Conservation (phyloP, 1,140 invertebrate species). For the Monochamus saltuarius region DNA sequence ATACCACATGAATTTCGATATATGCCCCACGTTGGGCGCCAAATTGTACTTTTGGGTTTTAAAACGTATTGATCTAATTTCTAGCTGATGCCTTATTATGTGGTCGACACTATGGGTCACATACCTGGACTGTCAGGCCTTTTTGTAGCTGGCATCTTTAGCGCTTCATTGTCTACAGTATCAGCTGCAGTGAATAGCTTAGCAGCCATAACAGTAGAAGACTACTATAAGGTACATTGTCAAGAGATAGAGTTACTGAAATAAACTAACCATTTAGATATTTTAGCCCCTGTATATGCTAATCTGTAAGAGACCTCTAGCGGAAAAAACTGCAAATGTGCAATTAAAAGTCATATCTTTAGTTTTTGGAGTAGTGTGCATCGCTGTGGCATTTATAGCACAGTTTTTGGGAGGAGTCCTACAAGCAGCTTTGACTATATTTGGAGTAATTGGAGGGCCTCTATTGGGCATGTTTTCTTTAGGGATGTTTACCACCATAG, state of each 20-base stretch:
- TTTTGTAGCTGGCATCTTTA: slow-evolving; percentile 82
- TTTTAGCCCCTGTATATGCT: slow-evolving; percentile 47
- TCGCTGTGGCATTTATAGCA: slow-evolving; percentile 73
- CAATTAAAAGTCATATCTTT: slow-evolving; percentile 66
- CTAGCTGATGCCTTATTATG: slow-evolving; percentile 72
- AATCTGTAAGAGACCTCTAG: slow-evolving; percentile 36
- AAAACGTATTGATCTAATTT: too few relatives aligned
- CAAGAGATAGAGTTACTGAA: not conserved
- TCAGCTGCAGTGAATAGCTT: slow-evolving; percentile 83
- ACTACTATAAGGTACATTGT: slow-evolving; percentile 66
- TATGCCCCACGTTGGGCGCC: not conserved
- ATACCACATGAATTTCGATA: too few relatives aligned
- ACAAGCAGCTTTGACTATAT: slow-evolving; percentile 74
- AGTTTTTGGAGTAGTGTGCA: slow-evolving; percentile 66
- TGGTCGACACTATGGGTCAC: slow-evolving; percentile 70
- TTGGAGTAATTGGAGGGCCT: slow-evolving; percentile 79
- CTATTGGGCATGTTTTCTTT: slow-evolving; percentile 76
- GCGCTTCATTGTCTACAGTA: slow-evolving; percentile 81
- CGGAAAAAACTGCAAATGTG: slow-evolving; percentile 46
- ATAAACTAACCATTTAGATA: not conserved
- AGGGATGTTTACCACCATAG: slow-evolving; percentile 69
- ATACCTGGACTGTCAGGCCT: slow-evolving; percentile 74
- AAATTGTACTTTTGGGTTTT: not conserved
- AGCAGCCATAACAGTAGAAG: slow-evolving; percentile 83
- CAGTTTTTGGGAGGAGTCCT: slow-evolving; percentile 72